A percentile compares a stretch with the other conserved stretches of the same genome.
Conservation (phyloP, 1,140 invertebrate genomes). For the Asobara japonica region DNA sequence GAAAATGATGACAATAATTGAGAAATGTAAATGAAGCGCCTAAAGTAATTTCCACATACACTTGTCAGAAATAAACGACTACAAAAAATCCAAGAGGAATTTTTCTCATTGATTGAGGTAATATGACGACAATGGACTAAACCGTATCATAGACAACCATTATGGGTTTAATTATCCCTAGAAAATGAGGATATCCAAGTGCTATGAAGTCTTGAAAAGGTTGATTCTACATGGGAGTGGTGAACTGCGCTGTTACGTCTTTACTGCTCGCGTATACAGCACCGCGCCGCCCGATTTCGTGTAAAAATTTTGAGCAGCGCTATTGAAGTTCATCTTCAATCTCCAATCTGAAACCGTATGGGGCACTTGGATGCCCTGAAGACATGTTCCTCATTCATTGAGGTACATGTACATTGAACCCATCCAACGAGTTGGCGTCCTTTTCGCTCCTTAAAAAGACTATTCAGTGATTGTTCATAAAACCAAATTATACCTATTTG, state of each 20-base stretch:
- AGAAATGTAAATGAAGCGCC: not conserved
- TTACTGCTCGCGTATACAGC: no score
- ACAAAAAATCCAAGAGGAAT: slow-evolving; percentile 46
- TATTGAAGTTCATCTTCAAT: no score
- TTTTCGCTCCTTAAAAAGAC: slow-evolving; percentile 35
- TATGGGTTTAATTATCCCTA: not conserved
- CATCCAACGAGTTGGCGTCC: not conserved
- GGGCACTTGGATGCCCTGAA: no score
- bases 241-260: no score
- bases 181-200: no score
- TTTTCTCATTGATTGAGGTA: slow-evolving; percentile 59
- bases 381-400: slow-evolving; percentile 49
- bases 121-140: slow-evolving; percentile 41
- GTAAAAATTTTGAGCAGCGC: no score
- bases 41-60: not conserved
- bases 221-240: no score
- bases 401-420: slow-evolving; percentile 49
- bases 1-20: not conserved
- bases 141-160: not conserved
- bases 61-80: not conserved
- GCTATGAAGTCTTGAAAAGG: no score
- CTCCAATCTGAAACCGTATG: no score
- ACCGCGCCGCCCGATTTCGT: no score
- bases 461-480: slow-evolving; percentile 19
- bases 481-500: slow-evolving; percentile 2